These are phyloP conservation scores for Microcaecilia unicolor DNA, from an alignment of 2,797 vertebrate genomes.

Conservation along the genomic window DNA sequence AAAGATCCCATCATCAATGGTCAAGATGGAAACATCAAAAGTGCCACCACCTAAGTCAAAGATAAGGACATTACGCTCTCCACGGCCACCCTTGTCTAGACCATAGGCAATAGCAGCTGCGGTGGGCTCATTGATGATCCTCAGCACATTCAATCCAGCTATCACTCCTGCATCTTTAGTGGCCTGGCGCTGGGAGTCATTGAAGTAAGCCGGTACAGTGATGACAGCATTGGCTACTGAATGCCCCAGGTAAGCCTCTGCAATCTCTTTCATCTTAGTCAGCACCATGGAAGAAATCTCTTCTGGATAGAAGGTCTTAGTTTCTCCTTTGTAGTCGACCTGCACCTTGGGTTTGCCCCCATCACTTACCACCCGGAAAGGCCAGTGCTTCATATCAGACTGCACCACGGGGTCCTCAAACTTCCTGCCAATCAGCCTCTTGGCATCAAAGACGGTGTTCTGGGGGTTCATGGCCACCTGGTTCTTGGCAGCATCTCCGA, in stretches of 20 bases:
- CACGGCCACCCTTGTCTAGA: background rate
- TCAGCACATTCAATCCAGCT: slow-evolving; percentile 14
- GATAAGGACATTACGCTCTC: slow-evolving; percentile 10
- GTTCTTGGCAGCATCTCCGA: slow-evolving; percentile 15
- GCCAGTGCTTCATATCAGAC: slow-evolving; percentile 5
- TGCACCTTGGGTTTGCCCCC: slow-evolving; percentile 12
- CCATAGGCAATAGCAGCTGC: slow-evolving; percentile 7
- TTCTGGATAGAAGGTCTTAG: slow-evolving; percentile 9
- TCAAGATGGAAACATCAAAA: slow-evolving; percentile 9
- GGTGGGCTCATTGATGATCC: slow-evolving; percentile 14
- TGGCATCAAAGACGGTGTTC: background rate
- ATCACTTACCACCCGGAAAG: background rate
- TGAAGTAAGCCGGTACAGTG: slow-evolving; percentile 22
- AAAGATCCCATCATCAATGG: background rate
- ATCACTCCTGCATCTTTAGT: slow-evolving; percentile 19
- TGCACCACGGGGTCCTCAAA: background rate
- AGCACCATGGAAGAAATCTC: slow-evolving; percentile 16
- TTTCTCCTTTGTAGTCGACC: slow-evolving; percentile 12
- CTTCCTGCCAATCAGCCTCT: slow-evolving; percentile 1
- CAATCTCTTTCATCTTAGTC: slow-evolving; percentile 20
- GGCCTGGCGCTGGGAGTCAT: slow-evolving; percentile 20
- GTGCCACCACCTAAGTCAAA: slow-evolving; percentile 20
- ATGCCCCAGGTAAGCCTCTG: slow-evolving; percentile 16
- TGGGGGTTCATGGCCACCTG: slow-evolving; percentile 20
- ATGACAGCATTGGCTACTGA: slow-evolving; percentile 10